These are phyloP conservation scores for Callithrix jacchus DNA, from an alignment of 2,113 vertebrate genomes.

Conservation along the genomic window DNA sequence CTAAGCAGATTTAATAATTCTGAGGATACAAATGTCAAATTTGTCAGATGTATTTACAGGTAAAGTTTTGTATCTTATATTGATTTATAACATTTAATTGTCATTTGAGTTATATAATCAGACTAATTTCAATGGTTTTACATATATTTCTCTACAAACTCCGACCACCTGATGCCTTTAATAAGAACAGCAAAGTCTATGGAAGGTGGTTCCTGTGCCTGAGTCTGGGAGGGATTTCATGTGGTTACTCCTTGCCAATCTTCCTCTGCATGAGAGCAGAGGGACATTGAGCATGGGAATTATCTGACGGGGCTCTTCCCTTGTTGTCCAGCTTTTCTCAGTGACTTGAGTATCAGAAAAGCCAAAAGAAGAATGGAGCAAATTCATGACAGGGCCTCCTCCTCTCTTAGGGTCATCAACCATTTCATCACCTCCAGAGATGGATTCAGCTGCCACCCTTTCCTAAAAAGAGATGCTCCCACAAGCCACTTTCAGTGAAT, in stretches of 20 bases:
- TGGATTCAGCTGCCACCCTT: neutral
- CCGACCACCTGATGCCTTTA: neutral
- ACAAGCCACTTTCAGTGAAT: neutral
- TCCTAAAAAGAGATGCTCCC: neutral
- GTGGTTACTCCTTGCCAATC: neutral
- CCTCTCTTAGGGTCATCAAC: neutral
- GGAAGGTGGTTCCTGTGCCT: neutral
- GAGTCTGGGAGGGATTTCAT: neutral
- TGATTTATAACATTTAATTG: neutral
- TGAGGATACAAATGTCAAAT: neutral
- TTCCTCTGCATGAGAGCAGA: neutral
- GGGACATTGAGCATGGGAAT: neutral
- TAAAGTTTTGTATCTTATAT: neutral
- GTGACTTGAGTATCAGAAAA: neutral
- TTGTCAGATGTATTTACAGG: neutral
- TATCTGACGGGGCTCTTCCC: neutral
- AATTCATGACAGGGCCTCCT: neutral
- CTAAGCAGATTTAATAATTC: neutral
- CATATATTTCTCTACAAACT: neutral
- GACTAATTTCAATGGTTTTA: neutral
- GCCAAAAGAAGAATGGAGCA: neutral
- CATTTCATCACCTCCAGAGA: neutral
- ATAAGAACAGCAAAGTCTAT: neutral
- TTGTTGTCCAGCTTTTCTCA: neutral
- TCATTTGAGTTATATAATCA: neutral